Evolutionary conservation across 2,888 invertebrate genomes (phyloP).

Genomic region (Meghimatium bilineatum): DNA sequence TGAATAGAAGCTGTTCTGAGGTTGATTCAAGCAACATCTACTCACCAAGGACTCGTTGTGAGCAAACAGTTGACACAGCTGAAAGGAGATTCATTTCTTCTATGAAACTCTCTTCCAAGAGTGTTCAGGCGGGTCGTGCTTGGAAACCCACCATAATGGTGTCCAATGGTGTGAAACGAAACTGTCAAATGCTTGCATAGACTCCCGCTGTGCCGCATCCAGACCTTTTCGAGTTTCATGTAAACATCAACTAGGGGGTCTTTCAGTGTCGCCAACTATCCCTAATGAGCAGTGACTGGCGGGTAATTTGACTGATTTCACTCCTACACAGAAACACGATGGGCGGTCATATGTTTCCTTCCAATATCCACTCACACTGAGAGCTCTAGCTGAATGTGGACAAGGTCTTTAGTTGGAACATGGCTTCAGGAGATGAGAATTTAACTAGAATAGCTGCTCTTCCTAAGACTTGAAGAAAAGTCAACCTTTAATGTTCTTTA

Average conservation of each 20-base stretch:
- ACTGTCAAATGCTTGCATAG: constrained; percentile 54
- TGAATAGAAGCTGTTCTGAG: constrained; percentile 44
- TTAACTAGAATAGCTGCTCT: constrained; percentile 23
- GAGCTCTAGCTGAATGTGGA: constrained; percentile 36
- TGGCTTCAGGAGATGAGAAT: constrained; percentile 30
- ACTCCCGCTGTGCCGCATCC: constrained; percentile 48
- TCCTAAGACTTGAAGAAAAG: constrained; percentile 26
- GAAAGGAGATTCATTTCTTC: constrained; percentile 40
- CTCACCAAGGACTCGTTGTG: constrained; percentile 49
- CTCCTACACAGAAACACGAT: constrained; percentile 33
- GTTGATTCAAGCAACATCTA: constrained; percentile 50
- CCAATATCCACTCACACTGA: constrained; percentile 26
- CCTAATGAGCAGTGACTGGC: constrained; percentile 52
- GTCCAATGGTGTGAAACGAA: constrained; percentile 53
- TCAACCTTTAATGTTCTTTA: constrained; percentile 29
- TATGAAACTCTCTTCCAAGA: constrained; percentile 41
- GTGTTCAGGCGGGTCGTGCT: constrained; percentile 46
- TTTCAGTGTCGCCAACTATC: constrained; percentile 50
- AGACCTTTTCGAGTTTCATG: constrained; percentile 46
- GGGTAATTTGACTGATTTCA: constrained; percentile 52
- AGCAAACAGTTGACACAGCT: constrained; percentile 50
- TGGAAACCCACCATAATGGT: constrained; percentile 52
- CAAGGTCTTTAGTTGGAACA: constrained; percentile 20
- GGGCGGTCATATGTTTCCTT: constrained; percentile 28
- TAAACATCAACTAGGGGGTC: constrained; percentile 49